Evolutionary conservation across 2,113 vertebrate genomes (phyloP).

Genomic region (Mohoua ochrocephala): DNA sequence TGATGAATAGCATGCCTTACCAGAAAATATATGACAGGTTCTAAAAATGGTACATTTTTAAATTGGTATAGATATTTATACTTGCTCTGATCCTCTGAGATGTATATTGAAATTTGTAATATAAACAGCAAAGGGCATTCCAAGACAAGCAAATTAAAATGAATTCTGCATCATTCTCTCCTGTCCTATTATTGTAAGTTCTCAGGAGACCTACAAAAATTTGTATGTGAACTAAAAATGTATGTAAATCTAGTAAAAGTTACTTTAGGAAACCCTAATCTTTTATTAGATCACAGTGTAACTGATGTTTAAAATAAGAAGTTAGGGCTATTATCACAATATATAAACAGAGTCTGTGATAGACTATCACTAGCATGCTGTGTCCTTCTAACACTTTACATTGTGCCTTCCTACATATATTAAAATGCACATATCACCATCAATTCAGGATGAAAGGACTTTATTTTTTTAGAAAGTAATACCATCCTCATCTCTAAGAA

Average conservation of each 20-base stretch:
- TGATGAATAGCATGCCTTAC: conserved; percentile 36
- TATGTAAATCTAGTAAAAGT: conserved; percentile 14
- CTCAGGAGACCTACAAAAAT: conserved; percentile 47
- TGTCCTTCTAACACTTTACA: neutral
- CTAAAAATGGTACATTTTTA: conserved; percentile 46
- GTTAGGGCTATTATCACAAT: conserved; percentile 3
- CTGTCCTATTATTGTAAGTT: conserved; percentile 43
- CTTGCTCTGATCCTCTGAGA: conserved; percentile 55
- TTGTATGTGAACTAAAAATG: conserved; percentile 41
- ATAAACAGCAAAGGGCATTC: conserved; percentile 55
- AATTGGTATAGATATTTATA: conserved; percentile 56
- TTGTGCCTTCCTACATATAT: neutral
- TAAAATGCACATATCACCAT: neutral
- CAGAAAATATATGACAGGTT: conserved; percentile 41
- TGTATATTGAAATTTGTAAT: conserved; percentile 43
- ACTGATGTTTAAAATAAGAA: conserved; percentile 10
- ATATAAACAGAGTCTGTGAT: neutral
- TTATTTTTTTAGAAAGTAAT: neutral
- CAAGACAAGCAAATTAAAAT: conserved; percentile 67
- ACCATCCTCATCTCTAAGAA: neutral
- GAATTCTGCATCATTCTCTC: conserved; percentile 56
- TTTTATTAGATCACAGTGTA: conserved; percentile 39
- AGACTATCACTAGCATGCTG: neutral
- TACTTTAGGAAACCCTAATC: conserved; percentile 12
- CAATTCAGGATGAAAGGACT: neutral